phyloP scores from a whole-genome alignment of 2,888 invertebrate species.

The Amphipoea oculea region DNA sequence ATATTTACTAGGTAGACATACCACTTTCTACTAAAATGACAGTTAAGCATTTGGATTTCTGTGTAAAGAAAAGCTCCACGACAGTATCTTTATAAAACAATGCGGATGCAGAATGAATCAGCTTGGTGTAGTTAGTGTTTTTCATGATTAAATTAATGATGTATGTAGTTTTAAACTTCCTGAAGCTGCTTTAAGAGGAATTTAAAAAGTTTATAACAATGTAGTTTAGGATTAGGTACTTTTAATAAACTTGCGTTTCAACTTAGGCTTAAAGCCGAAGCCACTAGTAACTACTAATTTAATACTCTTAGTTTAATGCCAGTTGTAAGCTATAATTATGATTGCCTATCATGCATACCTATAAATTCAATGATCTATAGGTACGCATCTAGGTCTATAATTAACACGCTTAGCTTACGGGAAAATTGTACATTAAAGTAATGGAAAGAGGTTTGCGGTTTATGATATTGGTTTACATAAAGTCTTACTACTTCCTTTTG shows the following conservation, averaged over 20 bases:
- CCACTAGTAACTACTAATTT: background rate
- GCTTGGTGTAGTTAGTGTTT: background rate
- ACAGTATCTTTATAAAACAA: constrained; percentile 8
- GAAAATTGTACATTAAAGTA: constrained; percentile 48
- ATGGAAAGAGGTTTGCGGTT: constrained; percentile 32
- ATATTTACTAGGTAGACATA: constrained; percentile 52
- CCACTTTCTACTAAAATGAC: constrained; percentile 63
- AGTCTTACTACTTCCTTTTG: constrained; percentile 55
- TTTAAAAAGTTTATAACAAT: background rate
- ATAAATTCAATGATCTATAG: constrained; percentile 17
- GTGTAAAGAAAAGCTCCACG: constrained; percentile 31
- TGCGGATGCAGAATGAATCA: constrained; percentile 19
- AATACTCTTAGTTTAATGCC: background rate
- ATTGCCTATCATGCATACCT: background rate
- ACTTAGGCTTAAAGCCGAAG: background rate
- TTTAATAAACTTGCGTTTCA: background rate
- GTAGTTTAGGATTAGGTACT: no score
- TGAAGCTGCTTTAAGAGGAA: background rate
- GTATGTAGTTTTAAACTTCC: background rate
- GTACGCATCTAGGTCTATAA: background rate
- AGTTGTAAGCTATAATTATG: constrained; percentile 5
- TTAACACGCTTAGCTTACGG: constrained; percentile 10
- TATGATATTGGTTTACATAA: constrained; percentile 37
- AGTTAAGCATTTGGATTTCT: constrained; percentile 26
- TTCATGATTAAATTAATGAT: no score